Base-by-base conservation (phyloP, 2,797 vertebrate genomes). In the Cyprinodon diabolis region DNA sequence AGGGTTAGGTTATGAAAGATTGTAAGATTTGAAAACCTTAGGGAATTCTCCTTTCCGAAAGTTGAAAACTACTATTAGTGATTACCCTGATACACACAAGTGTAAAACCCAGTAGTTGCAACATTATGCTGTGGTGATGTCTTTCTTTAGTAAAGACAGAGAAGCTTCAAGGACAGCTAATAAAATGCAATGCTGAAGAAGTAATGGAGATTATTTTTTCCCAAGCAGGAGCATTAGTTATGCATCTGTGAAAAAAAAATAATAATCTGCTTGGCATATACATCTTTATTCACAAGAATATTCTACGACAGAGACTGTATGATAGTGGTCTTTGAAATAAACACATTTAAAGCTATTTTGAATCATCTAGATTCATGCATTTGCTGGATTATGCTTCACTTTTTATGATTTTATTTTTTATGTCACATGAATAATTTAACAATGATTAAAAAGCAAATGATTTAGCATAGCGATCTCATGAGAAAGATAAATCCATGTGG, bases 261-360 rank as follows among this genome's bases (percentile, higher is more conserved):
- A 3, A 30, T 30, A 30, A 79, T 43, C 68, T 85, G 11, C 74
- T 70, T 73, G 66, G 71, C 56, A 75, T 14, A 81, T 48, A 63
- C 30, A 30, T 45, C n/a, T 51, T 47, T 54, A 56, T n/a, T 68
- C 75, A 51, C 45, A 51, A 40, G 4, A 69, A 74, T 51, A 49
- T 49, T 14, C 65, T 52, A 74, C 49, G 82, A 76, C 74, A 60
- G 37, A 75, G 35, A 82, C 2, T 57, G 13, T 4, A 57, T 55
- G 35, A 68, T 8, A 35, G 17, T 52, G 40, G 45, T 49, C 35
- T 35, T 48, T 35, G 30, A 55, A 57, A 40, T 43, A 57, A 55
- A 63, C 77, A 54, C 78, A 7, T 19, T 65, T 69, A 71, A 66
- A 66, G 25, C 56, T 75, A 81, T 82, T 78, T 58, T 74, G 37